phyloP scores from a whole-genome alignment of 2,888 invertebrate genomes.

The Gnatocerus cornutus region DNA sequence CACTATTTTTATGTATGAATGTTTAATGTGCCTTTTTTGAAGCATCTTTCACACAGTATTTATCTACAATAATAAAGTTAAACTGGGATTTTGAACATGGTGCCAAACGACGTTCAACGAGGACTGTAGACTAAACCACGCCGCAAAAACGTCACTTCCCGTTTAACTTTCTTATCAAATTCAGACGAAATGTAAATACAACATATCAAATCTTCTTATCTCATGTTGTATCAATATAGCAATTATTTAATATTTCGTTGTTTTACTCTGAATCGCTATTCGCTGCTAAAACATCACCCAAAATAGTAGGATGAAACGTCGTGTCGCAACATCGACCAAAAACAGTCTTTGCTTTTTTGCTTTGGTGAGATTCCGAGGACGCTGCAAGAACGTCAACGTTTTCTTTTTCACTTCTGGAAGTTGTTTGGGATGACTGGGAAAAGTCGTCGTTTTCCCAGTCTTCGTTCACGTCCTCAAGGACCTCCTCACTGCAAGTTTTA shows the following conservation, averaged over 20 bases:
- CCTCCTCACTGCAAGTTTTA: slow-evolving; percentile 1
- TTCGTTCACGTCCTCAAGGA: slow-evolving; percentile 18
- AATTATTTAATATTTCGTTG: slow-evolving; percentile 37
- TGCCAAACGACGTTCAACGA: slow-evolving; percentile 24
- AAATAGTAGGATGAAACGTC: slow-evolving; percentile 78
- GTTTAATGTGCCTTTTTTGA: slow-evolving; percentile 52
- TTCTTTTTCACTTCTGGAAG: background rate
- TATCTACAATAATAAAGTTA: slow-evolving; percentile 24
- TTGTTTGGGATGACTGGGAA: slow-evolving; percentile 12
- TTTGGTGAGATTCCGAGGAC: slow-evolving; percentile 76
- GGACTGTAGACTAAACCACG: slow-evolving; percentile 26
- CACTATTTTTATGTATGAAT: slow-evolving; percentile 49
- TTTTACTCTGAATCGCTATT: slow-evolving; percentile 76
- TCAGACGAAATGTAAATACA: slow-evolving; percentile 49
- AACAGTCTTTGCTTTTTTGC: slow-evolving; percentile 76
- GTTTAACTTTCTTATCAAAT: slow-evolving; percentile 38
- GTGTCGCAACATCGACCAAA: slow-evolving; percentile 84
- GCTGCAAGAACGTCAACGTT: slow-evolving; percentile 58
- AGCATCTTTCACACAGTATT: slow-evolving; percentile 44
- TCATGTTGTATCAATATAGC: slow-evolving; percentile 48
- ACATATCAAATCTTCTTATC: slow-evolving; percentile 51
- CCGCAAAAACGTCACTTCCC: slow-evolving; percentile 6
- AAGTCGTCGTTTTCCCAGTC: slow-evolving; percentile 39
- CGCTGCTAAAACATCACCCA: slow-evolving; percentile 78
- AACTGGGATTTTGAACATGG: slow-evolving; percentile 13